Percentiles rank a stretch among this genome's conserved stretches.
Evolutionary conservation across 2,797 vertebrate genomes (phyloP).

Genomic region (Manis javanica): DNA sequence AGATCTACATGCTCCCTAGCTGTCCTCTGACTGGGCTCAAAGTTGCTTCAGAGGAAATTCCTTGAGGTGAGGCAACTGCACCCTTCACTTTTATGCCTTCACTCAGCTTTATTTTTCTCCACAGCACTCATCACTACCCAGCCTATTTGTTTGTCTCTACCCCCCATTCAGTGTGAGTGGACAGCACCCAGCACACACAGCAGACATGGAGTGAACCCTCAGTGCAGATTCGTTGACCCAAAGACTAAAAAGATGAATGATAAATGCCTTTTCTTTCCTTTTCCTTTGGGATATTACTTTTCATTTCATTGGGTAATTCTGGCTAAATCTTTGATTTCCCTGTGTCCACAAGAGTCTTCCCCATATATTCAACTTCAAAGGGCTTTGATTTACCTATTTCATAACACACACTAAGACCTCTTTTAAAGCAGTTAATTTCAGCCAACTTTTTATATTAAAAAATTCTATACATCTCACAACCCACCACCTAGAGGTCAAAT

Average conservation of each 20-base stretch:
- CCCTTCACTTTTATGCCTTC: background rate
- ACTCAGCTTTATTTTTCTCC: background rate
- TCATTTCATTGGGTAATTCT: background rate
- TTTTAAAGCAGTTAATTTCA: background rate
- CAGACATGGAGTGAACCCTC: too few relatives aligned
- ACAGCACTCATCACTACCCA: background rate
- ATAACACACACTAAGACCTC: background rate
- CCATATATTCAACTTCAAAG: background rate
- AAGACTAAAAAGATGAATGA: background rate
- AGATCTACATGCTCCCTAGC: background rate
- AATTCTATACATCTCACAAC: background rate
- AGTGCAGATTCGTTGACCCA: fast-evolving
- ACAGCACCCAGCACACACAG: fast-evolving
- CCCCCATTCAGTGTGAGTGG: background rate
- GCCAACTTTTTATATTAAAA: background rate
- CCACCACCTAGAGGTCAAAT: background rate
- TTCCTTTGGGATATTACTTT: background rate
- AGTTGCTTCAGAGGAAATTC: background rate
- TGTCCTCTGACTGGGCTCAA: background rate
- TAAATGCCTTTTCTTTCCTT: too few relatives aligned
- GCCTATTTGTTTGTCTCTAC: background rate
- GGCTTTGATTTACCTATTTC: background rate
- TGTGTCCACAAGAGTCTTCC: background rate
- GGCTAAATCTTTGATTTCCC: background rate
- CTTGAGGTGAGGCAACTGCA: background rate